A percentile compares a stretch with the other conserved stretches of the same genome.
phyloP scores from a whole-genome alignment of 1,140 invertebrate genomes.

The Episyrphus balteatus region DNA sequence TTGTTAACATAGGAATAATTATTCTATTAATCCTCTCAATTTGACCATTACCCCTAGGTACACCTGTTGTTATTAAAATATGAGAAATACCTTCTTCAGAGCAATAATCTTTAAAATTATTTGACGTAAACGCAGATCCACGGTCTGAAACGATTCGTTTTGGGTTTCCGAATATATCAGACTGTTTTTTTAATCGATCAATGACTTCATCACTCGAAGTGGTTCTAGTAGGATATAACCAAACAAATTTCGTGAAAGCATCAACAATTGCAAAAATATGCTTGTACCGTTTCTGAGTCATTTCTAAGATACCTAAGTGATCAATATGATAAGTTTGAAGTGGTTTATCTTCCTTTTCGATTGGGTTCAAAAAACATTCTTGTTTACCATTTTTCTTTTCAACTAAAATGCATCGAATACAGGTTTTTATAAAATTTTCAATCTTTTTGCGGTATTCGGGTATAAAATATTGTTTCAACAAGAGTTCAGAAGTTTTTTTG shows the following conservation, averaged over 20 bases:
- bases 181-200: not conserved
- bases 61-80: conserved; percentile 12
- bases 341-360: not conserved
- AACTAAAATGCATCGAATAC: not conserved
- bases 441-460: not conserved
- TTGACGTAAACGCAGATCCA: conserved; percentile 8
- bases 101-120: conserved; percentile 10
- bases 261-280: conserved; percentile 25
- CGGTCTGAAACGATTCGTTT: conserved; percentile 4
- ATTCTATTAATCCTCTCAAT: conserved; percentile 15
- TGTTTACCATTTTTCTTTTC: not conserved
- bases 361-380: conserved; percentile 5
- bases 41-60: conserved; percentile 13
- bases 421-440: not conserved
- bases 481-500: not conserved
- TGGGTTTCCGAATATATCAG: conserved; percentile 27
- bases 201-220: conserved; percentile 3
- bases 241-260: conserved; percentile 18
- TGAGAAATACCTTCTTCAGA: conserved; percentile 13
- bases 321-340: not conserved
- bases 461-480: conserved; percentile 3
- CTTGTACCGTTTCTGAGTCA: conserved; percentile 12
- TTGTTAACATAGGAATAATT: conserved; percentile 15
- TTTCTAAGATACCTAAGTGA: conserved; percentile 10
- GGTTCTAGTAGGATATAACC: conserved; percentile 21